These are phyloP conservation scores for Nettapus auritus DNA, from an alignment of 2,113 vertebrate species.

Conservation along the genomic window DNA sequence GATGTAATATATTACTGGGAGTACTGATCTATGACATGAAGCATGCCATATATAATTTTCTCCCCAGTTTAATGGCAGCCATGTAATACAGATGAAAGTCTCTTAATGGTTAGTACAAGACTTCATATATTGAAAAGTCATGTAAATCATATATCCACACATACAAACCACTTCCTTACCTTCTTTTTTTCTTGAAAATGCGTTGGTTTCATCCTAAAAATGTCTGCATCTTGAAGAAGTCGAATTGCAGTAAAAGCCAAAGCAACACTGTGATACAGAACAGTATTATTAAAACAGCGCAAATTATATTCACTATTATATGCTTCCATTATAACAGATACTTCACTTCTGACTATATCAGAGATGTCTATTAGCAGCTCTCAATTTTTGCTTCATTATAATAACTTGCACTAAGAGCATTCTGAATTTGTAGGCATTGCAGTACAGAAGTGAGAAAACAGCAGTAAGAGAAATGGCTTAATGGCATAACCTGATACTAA, in stretches of 20 bases:
- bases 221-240: constrained; percentile 84
- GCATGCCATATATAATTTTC: not conserved
- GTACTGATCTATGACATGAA: not conserved
- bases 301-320: not conserved
- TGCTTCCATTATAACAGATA: not conserved
- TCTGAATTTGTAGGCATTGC: not conserved
- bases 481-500: not conserved
- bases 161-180: constrained; percentile 39
- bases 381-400: not conserved
- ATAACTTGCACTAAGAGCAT: not conserved
- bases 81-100: not conserved
- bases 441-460: not conserved
- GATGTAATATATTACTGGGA: not conserved
- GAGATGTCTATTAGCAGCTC: not conserved
- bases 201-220: constrained; percentile 51
- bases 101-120: not conserved
- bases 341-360: not conserved
- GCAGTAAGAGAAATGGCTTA: not conserved
- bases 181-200: not conserved
- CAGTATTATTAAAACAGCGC: not conserved
- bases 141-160: not conserved
- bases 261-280: constrained; percentile 78
- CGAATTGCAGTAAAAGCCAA: constrained; percentile 82
- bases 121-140: not conserved
- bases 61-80: not conserved